phyloP scores from a whole-genome alignment of 1,140 invertebrate genomes.

The Drosophila suzukii region DNA sequence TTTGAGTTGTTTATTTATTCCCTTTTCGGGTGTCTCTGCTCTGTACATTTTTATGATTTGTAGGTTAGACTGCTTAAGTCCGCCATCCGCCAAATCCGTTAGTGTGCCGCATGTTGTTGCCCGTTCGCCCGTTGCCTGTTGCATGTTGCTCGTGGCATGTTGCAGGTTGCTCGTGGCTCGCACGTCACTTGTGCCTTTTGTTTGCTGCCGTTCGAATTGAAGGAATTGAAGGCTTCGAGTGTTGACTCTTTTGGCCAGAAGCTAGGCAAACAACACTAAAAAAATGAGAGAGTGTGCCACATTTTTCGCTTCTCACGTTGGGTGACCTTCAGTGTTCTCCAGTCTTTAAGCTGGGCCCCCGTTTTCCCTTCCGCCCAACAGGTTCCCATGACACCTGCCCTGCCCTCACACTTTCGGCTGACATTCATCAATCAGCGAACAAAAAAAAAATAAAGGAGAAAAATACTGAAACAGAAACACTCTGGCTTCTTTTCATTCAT shows the following conservation, averaged over 20 bases:
- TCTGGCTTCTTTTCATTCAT: constrained; percentile 39
- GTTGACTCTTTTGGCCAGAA: constrained; percentile 55
- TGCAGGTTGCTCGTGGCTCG: constrained; percentile 27
- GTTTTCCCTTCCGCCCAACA: neutral
- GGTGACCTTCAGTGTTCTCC: constrained; percentile 35
- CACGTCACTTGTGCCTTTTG: constrained; percentile 66
- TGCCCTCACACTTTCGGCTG: constrained; percentile 52
- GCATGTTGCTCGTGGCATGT: constrained; percentile 33
- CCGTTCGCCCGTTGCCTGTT: neutral
- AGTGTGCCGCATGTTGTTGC: constrained; percentile 16
- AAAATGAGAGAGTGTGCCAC: constrained; percentile 34
- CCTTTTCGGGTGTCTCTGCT: constrained; percentile 45
- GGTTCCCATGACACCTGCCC: constrained; percentile 76
- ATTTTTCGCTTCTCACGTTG: constrained; percentile 29
- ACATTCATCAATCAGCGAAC: constrained; percentile 77
- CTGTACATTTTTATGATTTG: constrained; percentile 53
- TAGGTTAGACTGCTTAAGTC: constrained; percentile 53
- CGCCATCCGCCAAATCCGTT: constrained; percentile 56
- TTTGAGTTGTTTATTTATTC: constrained; percentile 44
- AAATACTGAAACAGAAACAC: constrained; percentile 10
- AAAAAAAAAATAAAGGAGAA: constrained; percentile 3
- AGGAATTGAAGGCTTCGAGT: constrained; percentile 72
- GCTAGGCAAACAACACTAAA: constrained; percentile 68
- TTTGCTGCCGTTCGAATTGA: constrained; percentile 57
- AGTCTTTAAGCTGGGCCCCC: neutral